phyloP scores from a whole-genome alignment of 2,113 vertebrate species.

The Psittacula cyanocephala region DNA sequence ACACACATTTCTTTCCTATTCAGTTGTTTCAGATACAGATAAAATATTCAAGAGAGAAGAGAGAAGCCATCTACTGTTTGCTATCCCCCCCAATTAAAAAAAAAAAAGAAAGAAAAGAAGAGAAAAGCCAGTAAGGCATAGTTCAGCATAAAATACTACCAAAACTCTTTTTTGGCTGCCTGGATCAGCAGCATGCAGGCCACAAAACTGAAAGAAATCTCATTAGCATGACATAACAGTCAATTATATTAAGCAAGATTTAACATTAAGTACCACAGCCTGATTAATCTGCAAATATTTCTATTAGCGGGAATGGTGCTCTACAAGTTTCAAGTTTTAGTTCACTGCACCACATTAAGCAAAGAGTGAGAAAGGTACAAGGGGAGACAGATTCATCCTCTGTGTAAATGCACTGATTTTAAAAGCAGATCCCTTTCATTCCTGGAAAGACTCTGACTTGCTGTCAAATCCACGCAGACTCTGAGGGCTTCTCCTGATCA shows the following conservation, averaged over 20 bases:
- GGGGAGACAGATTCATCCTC: not conserved
- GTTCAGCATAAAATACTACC: not conserved
- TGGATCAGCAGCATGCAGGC: not conserved
- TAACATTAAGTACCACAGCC: not conserved
- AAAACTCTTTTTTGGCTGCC: not conserved
- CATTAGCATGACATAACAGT: constrained; percentile 8
- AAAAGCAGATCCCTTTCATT: not conserved
- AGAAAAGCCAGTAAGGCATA: not conserved
- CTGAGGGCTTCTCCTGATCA: not conserved
- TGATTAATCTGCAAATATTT: constrained; percentile 18
- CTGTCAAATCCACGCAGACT: not conserved
- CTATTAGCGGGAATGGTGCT: not conserved
- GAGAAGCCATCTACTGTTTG: not conserved
- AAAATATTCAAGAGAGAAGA: not conserved
- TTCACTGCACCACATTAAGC: not conserved
- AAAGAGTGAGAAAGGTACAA: not conserved
- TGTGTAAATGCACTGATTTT: not conserved
- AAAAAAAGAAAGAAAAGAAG: not conserved
- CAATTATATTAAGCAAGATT: constrained; percentile 23
- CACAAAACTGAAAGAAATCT: constrained; percentile 29
- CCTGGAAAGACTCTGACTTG: not conserved
- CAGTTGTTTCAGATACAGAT: not conserved
- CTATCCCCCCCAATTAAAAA: not conserved
- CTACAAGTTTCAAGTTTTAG: constrained; percentile 16
- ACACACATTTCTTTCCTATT: not conserved